These are phyloP conservation scores for Porites divaricata DNA, from an alignment of 92 coral and sea anemone species.

Conservation along the genomic window DNA sequence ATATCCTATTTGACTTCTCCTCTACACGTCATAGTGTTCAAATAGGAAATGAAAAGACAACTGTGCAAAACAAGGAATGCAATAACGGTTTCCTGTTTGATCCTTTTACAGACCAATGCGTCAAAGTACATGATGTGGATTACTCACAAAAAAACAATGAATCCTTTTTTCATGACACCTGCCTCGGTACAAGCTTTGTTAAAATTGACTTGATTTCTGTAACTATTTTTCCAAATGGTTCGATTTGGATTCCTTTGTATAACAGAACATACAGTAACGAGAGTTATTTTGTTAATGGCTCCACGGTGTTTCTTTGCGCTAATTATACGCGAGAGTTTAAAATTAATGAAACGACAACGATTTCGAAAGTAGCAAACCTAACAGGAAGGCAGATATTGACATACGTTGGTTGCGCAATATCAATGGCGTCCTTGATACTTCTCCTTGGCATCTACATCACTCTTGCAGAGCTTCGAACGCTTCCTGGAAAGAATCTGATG, in stretches of 20 bases:
- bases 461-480: slow-evolving; percentile 45
- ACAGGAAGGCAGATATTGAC: slow-evolving; percentile 22
- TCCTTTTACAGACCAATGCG: slow-evolving; percentile 17
- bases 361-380: slow-evolving; percentile 1
- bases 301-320: slow-evolving; percentile 16
- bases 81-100: slow-evolving; percentile 22
- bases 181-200: not conserved
- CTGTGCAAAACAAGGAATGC: not conserved
- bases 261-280: not conserved
- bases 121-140: not conserved
- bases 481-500: slow-evolving; percentile 63
- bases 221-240: slow-evolving; percentile 17
- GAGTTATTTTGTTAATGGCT: slow-evolving; percentile 9
- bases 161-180: not conserved
- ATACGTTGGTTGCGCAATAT: slow-evolving; percentile 36
- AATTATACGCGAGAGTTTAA: slow-evolving; percentile 1
- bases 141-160: not conserved
- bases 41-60: not conserved
- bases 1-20: slow-evolving; percentile 34
- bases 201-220: not conserved
- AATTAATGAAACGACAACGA: not conserved
- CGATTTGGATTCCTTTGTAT: slow-evolving; percentile 21
- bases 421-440: slow-evolving; percentile 22
- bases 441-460: slow-evolving; percentile 35
- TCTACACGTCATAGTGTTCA: not conserved